Evolutionary conservation across 2,888 invertebrate species (phyloP).

Genomic region (Yponomeuta sedellus): DNA sequence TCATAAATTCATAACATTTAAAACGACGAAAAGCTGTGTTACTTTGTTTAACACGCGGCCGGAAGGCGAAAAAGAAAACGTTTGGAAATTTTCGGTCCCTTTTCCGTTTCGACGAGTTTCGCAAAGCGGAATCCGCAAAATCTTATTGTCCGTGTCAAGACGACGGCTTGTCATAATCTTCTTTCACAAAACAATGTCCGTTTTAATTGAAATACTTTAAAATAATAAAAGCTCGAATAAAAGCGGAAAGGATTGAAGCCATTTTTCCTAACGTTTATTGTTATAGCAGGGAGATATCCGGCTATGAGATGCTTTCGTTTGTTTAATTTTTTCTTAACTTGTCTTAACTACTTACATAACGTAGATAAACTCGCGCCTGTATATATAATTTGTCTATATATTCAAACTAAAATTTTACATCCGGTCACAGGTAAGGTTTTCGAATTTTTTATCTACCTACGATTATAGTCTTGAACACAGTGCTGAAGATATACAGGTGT

Average conservation of each 20-base stretch:
- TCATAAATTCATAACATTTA: not conserved
- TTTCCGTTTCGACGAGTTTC: conserved; percentile 35
- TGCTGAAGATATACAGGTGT: too few species aligned
- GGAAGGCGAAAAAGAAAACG: not conserved
- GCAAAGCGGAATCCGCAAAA: conserved; percentile 41
- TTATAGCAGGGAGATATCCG: conserved; percentile 30
- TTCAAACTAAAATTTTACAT: too few species aligned
- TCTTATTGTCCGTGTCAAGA: conserved; percentile 54
- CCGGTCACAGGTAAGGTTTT: too few species aligned
- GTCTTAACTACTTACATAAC: too few species aligned
- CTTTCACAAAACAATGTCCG: conserved; percentile 51
- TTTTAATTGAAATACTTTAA: conserved; percentile 59
- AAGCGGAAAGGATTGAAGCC: conserved; percentile 17
- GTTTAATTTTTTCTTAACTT: conserved; percentile 12
- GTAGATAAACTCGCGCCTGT: too few species aligned
- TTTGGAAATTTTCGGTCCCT: conserved; percentile 5
- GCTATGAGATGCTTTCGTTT: conserved; percentile 38
- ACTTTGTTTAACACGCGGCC: conserved; percentile 1
- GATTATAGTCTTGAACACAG: too few species aligned
- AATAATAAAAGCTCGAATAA: conserved; percentile 39
- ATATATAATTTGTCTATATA: not conserved
- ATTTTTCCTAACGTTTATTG: conserved; percentile 34
- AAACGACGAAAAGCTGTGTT: not conserved
- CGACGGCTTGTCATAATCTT: conserved; percentile 53
- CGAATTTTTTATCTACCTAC: too few species aligned